Evolutionary conservation across 2,797 vertebrate genomes (phyloP).

Genomic region (Cyprinella venusta): DNA sequence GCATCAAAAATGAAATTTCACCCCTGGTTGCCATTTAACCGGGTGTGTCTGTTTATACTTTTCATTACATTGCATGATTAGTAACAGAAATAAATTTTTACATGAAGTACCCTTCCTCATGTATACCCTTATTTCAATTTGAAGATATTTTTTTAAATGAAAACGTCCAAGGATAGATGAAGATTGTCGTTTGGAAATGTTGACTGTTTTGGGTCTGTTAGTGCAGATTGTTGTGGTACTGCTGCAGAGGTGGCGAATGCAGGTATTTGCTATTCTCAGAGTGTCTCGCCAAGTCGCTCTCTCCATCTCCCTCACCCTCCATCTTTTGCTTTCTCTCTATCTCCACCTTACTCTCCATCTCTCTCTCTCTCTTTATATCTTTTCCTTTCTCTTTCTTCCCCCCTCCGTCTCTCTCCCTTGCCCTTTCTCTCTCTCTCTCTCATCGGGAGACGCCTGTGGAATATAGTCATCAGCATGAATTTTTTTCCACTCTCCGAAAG

Average conservation of each 20-base stretch:
- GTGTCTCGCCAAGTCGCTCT: conserved; percentile 57
- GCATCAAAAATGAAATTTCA: conserved; percentile 30
- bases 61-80: conserved; percentile 3
- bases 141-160: background rate
- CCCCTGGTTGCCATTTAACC: conserved; percentile 29
- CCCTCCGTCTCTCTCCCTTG: conserved; percentile 37
- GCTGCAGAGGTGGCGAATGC: conserved; percentile 55
- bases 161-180: background rate
- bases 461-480: conserved; percentile 58
- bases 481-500: conserved; percentile 44
- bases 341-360: conserved; percentile 42
- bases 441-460: conserved; percentile 56
- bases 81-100: background rate
- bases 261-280: conserved; percentile 64
- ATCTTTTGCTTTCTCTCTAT: conserved; percentile 39
- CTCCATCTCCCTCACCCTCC: conserved; percentile 45
- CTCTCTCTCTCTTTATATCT: conserved; percentile 15
- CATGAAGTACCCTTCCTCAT: background rate
- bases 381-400: conserved; percentile 15
- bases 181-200: background rate
- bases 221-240: conserved; percentile 33
- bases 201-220: background rate
- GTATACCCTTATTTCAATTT: background rate
- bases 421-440: conserved; percentile 22
- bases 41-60: conserved; percentile 22